A percentile compares a stretch with the other conserved stretches of the same genome.
phyloP scores from a whole-genome alignment of 2,113 vertebrate species.

The Ailurus styani region DNA sequence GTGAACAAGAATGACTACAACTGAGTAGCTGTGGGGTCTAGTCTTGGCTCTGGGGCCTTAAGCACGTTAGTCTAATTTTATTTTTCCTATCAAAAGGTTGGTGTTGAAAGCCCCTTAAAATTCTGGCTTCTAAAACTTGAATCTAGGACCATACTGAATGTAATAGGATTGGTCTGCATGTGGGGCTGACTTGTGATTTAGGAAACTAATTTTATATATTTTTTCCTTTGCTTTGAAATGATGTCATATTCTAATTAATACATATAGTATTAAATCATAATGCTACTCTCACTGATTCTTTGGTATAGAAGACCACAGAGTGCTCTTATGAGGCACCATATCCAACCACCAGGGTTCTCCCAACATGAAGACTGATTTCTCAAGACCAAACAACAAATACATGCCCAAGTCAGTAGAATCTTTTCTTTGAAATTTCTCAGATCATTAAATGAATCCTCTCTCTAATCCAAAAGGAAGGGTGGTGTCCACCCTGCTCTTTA shows the following conservation, averaged over 20 bases:
- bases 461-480: neutral
- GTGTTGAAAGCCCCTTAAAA: neutral
- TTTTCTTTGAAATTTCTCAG: slow-evolving; percentile 2
- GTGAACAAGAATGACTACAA: neutral
- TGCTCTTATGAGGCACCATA: neutral
- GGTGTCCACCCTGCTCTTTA: neutral
- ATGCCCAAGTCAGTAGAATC: neutral
- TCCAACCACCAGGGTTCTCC: neutral
- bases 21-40: neutral
- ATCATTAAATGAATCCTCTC: neutral
- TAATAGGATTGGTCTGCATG: neutral
- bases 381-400: neutral
- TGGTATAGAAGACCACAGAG: neutral
- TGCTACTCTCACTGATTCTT: neutral
- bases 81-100: neutral
- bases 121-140: neutral
- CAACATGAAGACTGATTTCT: neutral
- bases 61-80: neutral
- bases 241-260: neutral
- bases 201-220: neutral
- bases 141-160: neutral
- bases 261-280: neutral
- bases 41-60: neutral
- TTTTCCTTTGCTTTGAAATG: neutral
- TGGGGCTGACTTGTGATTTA: neutral